Percentiles rank a stretch among this genome's conserved stretches.
These are phyloP conservation scores for Lucilia sericata DNA, from an alignment of 1,140 invertebrate species.

Conservation along the genomic window DNA sequence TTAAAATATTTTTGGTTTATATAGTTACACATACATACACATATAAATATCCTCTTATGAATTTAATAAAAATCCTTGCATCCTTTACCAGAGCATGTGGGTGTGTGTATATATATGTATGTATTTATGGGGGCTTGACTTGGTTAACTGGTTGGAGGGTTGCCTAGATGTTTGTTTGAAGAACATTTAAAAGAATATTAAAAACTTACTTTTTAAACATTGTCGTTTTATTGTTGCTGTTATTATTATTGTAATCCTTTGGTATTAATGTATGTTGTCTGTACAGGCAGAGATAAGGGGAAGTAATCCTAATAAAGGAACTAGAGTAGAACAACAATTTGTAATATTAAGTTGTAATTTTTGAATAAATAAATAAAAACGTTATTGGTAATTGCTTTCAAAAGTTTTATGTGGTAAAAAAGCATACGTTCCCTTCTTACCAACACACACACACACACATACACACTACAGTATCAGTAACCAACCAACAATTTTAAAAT, in stretches of 20 bases:
- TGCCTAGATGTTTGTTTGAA: not conserved
- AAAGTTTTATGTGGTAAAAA: no score
- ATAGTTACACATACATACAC: not conserved
- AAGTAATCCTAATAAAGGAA: no score
- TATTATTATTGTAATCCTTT: not conserved
- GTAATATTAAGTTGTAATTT: no score
- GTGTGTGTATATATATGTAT: not conserved
- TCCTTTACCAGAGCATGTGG: not conserved
- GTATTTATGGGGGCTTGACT: not conserved
- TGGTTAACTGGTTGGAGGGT: not conserved
- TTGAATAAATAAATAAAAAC: no score
- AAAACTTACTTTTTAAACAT: not conserved
- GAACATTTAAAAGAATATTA: conserved; percentile 5
- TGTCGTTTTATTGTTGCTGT: not conserved
- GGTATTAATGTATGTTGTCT: not conserved
- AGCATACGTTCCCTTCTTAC: no score
- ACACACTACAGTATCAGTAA: no score
- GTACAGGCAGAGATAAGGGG: no score
- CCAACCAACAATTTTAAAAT: no score
- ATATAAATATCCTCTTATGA: not conserved
- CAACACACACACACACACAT: no score
- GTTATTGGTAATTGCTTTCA: no score
- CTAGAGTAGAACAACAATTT: no score
- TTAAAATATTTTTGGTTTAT: not conserved
- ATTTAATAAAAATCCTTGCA: not conserved